Evolutionary conservation across 1,140 invertebrate species (phyloP).

Genomic region (Portunus trituberculatus): DNA sequence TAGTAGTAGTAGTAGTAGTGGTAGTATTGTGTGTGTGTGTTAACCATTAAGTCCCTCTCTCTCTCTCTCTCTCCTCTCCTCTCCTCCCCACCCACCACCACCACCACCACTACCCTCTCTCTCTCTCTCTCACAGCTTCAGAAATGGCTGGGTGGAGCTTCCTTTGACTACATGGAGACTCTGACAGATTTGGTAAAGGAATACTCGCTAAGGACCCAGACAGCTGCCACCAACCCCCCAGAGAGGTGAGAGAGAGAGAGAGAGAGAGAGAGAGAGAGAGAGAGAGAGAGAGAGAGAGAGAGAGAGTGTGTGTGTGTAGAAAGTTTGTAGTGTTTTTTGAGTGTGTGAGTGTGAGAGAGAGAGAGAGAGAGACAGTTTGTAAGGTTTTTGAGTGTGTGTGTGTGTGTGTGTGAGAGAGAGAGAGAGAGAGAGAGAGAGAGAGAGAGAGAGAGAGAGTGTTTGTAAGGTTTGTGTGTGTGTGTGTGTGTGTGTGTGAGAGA

Average conservation of each 20-base stretch:
- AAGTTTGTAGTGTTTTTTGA: too few species aligned
- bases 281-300: neutral
- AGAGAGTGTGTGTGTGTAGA: neutral
- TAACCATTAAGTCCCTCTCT: neutral
- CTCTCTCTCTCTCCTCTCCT: neutral
- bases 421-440: neutral
- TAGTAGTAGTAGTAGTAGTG: too few species aligned
- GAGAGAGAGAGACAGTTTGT: neutral
- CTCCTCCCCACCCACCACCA: neutral
- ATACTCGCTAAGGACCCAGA: constrained; percentile 55
- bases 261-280: too few species aligned
- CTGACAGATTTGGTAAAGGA: constrained; percentile 67
- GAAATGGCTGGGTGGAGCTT: constrained; percentile 55
- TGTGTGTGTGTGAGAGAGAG: neutral
- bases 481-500: neutral
- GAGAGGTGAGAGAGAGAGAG: too few species aligned
- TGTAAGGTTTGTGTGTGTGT: too few species aligned
- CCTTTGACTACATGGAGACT: constrained; percentile 73
- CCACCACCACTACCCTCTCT: neutral
- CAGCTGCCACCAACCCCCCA: constrained; percentile 32
- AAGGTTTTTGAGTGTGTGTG: too few species aligned
- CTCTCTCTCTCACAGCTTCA: constrained; percentile 27
- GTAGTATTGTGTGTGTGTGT: too few species aligned
- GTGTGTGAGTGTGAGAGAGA: neutral
- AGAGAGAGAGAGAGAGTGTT: neutral